Base-by-base conservation (phyloP, 2,888 invertebrate species). In the Axea sp. region DNA sequence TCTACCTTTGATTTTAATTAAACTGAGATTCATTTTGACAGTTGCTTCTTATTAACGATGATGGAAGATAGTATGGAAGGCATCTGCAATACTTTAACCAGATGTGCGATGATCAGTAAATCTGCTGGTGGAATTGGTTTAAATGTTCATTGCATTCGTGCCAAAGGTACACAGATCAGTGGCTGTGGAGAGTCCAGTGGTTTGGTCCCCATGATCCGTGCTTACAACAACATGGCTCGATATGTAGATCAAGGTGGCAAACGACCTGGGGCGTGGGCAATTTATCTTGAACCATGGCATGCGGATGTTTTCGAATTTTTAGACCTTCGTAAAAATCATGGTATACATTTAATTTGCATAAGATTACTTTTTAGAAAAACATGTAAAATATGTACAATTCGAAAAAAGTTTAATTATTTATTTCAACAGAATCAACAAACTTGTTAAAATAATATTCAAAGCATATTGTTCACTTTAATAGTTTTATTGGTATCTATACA, bases 251-350 rank as follows among this genome's bases (percentile, higher is more conserved):
- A 99, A 89, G 98, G 98, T 12, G 98, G 98, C 41, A 98, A 98
- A 90, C 90, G 98, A 73, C 98, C 98, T 1, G 99, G 99, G 12
- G 98, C 98, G 1, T 98, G 99, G 89, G 98, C 99, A 8, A 93
- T 99, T 72, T 99, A 99, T 84, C 88, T 99, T 51, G 99, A 99
- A 88, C 99, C 99, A 0, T 99, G 99, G 99, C 99, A 99, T 89
- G 94, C 96, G 0, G 99, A 99, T 87, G 90, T 99, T 67, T 96
- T 98, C 86, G 97, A 97, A 69, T 99, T 98, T 88, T 89, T 99
- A 47, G 95, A 98, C 85, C 89, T 98, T 45, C 96, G 94, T 84
- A 98, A 98, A 86, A 99, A 99, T 37, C 69, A 60, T 53, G 69
- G 69, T 62, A 51, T 2, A 53, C 11, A 67, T 3, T 19, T n/a